phyloP scores from a whole-genome alignment of 2,113 vertebrate genomes.

The Prietella phreatophila region DNA sequence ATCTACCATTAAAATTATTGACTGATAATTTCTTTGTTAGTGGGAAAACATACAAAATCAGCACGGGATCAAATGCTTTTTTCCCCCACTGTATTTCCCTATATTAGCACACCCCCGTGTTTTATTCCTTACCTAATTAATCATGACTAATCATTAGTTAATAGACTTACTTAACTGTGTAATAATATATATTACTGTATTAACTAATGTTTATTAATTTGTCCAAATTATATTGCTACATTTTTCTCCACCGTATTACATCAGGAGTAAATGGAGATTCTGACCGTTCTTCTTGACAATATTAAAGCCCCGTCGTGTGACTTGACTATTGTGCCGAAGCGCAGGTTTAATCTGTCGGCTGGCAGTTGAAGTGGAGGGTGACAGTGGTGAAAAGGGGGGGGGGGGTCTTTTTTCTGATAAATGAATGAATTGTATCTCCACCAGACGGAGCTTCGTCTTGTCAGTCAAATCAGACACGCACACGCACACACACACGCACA shows the following conservation, averaged over 20 bases:
- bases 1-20: too few species aligned
- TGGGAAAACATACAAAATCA: too few species aligned
- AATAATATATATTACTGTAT: neutral
- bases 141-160: neutral
- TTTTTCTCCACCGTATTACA: slow-evolving; percentile 56
- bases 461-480: slow-evolving; percentile 66
- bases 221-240: neutral
- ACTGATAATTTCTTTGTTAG: too few species aligned
- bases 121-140: neutral
- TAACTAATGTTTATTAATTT: neutral
- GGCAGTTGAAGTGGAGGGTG: slow-evolving; percentile 24
- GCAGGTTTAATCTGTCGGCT: slow-evolving; percentile 50
- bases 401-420: slow-evolving; percentile 54
- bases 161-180: neutral
- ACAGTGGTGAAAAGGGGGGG: neutral
- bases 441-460: slow-evolving; percentile 61
- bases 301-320: slow-evolving; percentile 45
- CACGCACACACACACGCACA: slow-evolving; percentile 53
- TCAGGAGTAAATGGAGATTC: slow-evolving; percentile 45
- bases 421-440: slow-evolving; percentile 70
- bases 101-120: neutral
- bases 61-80: too few species aligned
- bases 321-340: slow-evolving; percentile 45
- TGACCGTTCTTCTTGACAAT: slow-evolving; percentile 23
- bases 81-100: too few species aligned